Conservation (phyloP, 2,113 vertebrate species). For the Vulpes vulpes region DNA sequence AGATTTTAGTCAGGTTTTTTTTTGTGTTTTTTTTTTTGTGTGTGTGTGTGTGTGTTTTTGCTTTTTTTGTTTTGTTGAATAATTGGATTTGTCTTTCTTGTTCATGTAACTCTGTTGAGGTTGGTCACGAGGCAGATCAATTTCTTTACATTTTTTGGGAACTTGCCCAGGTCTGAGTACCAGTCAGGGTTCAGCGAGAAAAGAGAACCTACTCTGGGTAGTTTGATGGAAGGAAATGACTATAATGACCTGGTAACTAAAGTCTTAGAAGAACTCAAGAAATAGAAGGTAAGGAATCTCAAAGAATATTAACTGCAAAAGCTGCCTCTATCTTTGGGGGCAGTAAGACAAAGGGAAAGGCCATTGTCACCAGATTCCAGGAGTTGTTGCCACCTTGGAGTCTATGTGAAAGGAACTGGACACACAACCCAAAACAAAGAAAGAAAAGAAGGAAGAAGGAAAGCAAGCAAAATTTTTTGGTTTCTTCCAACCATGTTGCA, state of each 20-base stretch:
- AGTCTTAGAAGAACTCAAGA: neutral
- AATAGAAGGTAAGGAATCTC: neutral
- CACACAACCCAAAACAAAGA: neutral
- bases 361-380: neutral
- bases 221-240: neutral
- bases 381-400: no score
- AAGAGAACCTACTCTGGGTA: neutral
- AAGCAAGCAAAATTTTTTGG: neutral
- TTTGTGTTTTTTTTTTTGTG: neutral
- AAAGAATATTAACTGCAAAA: neutral
- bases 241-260: neutral
- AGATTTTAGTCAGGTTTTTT: neutral
- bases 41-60: neutral
- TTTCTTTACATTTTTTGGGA: constrained; percentile 7
- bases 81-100: constrained; percentile 13
- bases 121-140: neutral
- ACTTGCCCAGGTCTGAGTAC: neutral
- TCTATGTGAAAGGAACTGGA: neutral
- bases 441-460: neutral
- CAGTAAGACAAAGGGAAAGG: neutral
- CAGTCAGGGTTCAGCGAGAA: neutral
- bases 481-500: neutral
- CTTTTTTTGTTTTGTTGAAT: neutral
- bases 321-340: neutral
- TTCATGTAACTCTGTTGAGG: neutral